Conservation (phyloP, 2,113 vertebrate species). For the Spilogale gracilis region DNA sequence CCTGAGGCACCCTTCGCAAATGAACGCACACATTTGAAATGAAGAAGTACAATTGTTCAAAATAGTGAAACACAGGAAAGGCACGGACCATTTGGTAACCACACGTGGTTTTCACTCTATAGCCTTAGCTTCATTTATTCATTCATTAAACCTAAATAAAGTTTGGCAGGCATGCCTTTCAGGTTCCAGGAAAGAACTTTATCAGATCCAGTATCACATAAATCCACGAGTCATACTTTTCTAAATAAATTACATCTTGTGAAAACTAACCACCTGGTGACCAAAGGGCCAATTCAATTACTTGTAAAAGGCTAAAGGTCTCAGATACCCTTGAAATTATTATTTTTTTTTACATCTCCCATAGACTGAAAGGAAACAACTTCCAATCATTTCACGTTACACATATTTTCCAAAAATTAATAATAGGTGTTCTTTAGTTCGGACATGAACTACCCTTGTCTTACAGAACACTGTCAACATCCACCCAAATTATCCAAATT, state of each 20-base stretch:
- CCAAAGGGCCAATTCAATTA: conserved; percentile 74
- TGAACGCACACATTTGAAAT: conserved; percentile 68
- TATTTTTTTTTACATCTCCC: not conserved
- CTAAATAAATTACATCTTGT: conserved; percentile 75
- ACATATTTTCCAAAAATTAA: not conserved
- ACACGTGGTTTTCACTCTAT: not conserved
- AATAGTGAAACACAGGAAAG: conserved; percentile 26
- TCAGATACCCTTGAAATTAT: conserved; percentile 40
- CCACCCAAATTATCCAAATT: not conserved
- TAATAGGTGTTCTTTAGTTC: not conserved
- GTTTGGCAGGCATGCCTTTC: conserved; percentile 47
- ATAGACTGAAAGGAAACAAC: not conserved
- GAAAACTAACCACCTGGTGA: conserved; percentile 70
- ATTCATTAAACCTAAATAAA: conserved; percentile 57
- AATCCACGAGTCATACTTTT: conserved; percentile 15
- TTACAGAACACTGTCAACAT: not conserved
- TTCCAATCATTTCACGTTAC: not conserved
- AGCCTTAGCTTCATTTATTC: conserved; percentile 13
- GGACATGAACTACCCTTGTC: not conserved
- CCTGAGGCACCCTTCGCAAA: conserved; percentile 75
- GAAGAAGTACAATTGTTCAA: conserved; percentile 75
- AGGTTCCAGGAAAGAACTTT: conserved; percentile 67
- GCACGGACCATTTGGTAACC: conserved; percentile 41
- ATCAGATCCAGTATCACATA: not conserved
- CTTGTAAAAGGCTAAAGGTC: conserved; percentile 59